Evolutionary conservation across 23 tunicate genomes (phyloP), one percentile per base, ranked within the genome.

Genomic region (Halocynthia aurantium): DNA sequence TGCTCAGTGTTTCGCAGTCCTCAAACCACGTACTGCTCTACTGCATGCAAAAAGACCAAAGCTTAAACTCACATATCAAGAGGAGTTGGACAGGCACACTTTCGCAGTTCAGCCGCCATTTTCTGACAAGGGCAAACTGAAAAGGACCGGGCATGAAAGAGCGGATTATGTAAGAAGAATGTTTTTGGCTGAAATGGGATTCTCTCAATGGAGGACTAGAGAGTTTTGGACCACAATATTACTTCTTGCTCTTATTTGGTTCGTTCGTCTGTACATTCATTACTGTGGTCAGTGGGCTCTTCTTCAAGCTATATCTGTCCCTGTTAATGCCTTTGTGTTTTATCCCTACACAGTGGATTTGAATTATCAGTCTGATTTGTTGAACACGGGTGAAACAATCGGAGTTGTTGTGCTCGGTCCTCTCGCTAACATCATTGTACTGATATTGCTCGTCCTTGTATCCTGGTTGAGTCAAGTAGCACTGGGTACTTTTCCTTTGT

Each of bases 251-350:
- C 61, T 93, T 62, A 22, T 93, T 13, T 93, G 93, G 93, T 93
- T 93, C 61, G 82, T 81, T 22, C 88, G 98, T 54, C 69, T 93
- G 55, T 93, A 93, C 57, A 74, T 93, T 69, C 98, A 93, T 53
- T 93, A 93, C 69, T 87, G 86, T 55, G 98, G 98, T 10, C 98
- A 93, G 62, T 93, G 98, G 98, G 62, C 87, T 71, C 81, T 87
- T 71, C 61, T 93, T 6, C 93, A 93, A 80, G 98, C 92, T 19
- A 67, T 88, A 7, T 54, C 79, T 8, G 73, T 92, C 10, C 98
- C 98, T 19, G 98, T 92, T 55, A 92, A 81, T 56, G 69, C 98
- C 10, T 92, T 92, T 60, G 85, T 83, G 57, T 92, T 92, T 56
- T 84, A 78, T 69, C 98, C 98, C 7, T 92, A 92, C 75, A 92